Base-by-base conservation (phyloP, 2,113 vertebrate genomes). In the Pterophyllum scalare region DNA sequence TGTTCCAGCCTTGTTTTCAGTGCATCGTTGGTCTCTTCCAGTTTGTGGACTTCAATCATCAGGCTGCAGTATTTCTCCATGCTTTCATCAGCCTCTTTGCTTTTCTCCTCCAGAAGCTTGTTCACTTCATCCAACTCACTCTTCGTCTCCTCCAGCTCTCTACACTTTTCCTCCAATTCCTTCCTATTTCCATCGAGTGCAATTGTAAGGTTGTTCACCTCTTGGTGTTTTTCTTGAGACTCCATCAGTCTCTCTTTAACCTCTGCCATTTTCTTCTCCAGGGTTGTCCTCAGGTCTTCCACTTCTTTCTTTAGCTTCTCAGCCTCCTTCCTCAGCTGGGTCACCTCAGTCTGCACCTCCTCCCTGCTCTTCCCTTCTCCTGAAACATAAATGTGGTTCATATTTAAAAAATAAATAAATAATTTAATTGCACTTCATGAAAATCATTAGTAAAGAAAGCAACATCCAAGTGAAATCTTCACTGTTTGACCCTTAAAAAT, bases 61-160 rank as follows among this genome's bases (percentile, higher is more conserved):
- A 98, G 79, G 83, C 89, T 94, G 85, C 96, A 97, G 94, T 97
- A 98, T 90, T 98, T 98, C n/a, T 97, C 96, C 90, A 97, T 87
- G 94, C 96, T 97, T 38, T 98, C 96, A 1, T 97, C 96, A 0
- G 96, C 96, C 88, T 99, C 97, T 81, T 57, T 93, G 61, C 89
- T 94, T 91, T 96, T 98, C 78, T 94, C 92, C 89, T 97, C 96
- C 33, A 95, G 58, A 28, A 87, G 79, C 87, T 95, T 90, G 67
- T 94, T 96, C n/a, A 98, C 81, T 79, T 97, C 96, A 65, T 96
- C 91, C 52, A 98, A 19, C 83, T 98, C 95, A 3, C 56, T 93
- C 46, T 31, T 91, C 80, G 2, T 93, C 88, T 90, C 95, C 93
- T 95, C 88, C 57, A 89, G 56, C 80, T 84, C 58, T 13, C 15